These are phyloP conservation scores for Leptopilina drosophilae DNA, from an alignment of 2,888 invertebrate species.

Conservation along the genomic window DNA sequence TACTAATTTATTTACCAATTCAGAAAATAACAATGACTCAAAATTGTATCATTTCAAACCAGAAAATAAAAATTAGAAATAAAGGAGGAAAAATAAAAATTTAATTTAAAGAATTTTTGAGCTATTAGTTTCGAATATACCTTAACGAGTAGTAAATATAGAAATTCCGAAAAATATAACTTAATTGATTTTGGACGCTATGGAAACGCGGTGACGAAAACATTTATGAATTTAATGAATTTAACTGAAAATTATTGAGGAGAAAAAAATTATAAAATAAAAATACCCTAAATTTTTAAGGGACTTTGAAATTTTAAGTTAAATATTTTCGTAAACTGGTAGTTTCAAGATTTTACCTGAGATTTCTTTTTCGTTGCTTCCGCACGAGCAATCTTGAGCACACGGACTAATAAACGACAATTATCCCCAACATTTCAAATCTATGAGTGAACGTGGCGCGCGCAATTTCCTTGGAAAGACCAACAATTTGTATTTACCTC, in stretches of 20 bases:
- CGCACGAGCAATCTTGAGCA: conserved; percentile 3
- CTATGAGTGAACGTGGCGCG: conserved; percentile 26
- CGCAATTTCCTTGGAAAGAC: conserved; percentile 26
- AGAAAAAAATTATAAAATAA: background rate
- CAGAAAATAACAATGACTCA: no score
- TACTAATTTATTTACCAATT: no score
- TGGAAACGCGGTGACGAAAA: no score
- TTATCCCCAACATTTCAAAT: conserved; percentile 43
- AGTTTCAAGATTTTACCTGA: conserved; percentile 17
- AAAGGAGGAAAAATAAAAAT: no score
- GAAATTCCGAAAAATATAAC: background rate
- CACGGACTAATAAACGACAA: conserved; percentile 36
- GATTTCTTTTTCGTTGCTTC: conserved; percentile 18
- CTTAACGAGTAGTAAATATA: background rate
- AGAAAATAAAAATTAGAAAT: no score
- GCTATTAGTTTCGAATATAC: no score
- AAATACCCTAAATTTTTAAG: background rate
- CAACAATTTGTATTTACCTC: background rate
- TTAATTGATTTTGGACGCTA: background rate
- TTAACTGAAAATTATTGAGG: no score
- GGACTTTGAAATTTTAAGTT: background rate
- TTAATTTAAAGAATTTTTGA: no score
- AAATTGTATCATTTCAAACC: no score
- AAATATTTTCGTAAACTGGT: background rate
- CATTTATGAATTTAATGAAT: no score